A percentile compares a stretch with the other conserved stretches of the same genome.
Conservation (phyloP, 2,888 invertebrate genomes). For the Tachystola acroxantha region DNA sequence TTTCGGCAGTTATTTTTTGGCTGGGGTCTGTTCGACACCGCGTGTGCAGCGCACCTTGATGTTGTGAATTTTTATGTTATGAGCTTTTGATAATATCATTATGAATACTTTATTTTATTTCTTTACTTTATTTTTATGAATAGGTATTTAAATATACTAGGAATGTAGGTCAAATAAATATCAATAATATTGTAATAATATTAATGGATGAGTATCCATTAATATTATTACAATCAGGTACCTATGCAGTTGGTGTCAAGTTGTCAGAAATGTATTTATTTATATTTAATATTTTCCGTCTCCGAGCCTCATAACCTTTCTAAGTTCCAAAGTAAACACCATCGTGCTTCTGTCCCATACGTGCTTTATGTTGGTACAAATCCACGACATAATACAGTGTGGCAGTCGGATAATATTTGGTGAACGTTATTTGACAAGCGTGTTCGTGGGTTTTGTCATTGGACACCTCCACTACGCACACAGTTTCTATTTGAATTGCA, state of each 20-base stretch:
- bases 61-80: too few relatives aligned
- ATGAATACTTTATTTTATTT: too few relatives aligned
- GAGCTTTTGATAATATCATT: too few relatives aligned
- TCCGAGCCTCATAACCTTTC: slow-evolving; percentile 36
- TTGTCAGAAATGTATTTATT: slow-evolving; percentile 25
- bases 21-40: too few relatives aligned
- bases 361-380: slow-evolving; percentile 52
- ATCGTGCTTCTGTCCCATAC: slow-evolving; percentile 51
- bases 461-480: slow-evolving; percentile 67
- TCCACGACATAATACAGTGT: slow-evolving; percentile 62
- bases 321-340: slow-evolving; percentile 61
- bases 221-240: too few relatives aligned
- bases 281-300: slow-evolving; percentile 32
- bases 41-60: too few relatives aligned
- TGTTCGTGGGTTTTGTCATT: slow-evolving; percentile 71
- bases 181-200: too few relatives aligned
- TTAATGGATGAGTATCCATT: too few relatives aligned
- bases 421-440: slow-evolving; percentile 68
- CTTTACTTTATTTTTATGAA: too few relatives aligned
- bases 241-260: slow-evolving; percentile 18
- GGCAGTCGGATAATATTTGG: slow-evolving; percentile 68
- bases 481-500: slow-evolving; percentile 62
- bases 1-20: too few relatives aligned
- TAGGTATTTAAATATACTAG: too few relatives aligned
- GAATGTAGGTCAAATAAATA: too few relatives aligned